These are phyloP conservation scores for Carlito syrichta DNA, from an alignment of 2,113 vertebrate species.

Conservation along the genomic window DNA sequence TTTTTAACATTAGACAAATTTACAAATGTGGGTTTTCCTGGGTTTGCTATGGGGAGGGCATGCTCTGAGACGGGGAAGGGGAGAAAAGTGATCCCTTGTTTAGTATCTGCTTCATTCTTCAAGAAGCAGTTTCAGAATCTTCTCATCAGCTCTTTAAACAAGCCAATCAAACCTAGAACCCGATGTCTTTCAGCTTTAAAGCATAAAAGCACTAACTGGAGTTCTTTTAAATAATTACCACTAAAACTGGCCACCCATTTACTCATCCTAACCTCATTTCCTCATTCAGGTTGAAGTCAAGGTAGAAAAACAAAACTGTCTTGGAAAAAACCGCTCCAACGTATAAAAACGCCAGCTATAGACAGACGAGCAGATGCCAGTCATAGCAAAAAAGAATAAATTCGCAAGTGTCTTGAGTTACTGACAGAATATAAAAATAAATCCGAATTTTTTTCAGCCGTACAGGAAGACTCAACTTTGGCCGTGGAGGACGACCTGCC, in stretches of 20 bases:
- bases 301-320: neutral
- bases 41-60: neutral
- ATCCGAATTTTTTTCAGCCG: neutral
- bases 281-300: neutral
- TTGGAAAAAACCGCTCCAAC: neutral
- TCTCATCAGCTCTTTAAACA: slow-evolving; percentile 1
- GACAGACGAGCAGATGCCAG: neutral
- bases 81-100: neutral
- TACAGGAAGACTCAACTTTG: neutral
- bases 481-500: too few species aligned
- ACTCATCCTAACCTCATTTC: neutral
- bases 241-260: neutral
- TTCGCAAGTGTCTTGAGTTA: neutral
- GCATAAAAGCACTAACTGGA: neutral
- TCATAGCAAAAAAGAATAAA: neutral
- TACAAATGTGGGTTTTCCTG: neutral
- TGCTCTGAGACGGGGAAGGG: neutral
- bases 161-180: neutral
- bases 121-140: neutral
- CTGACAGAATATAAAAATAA: slow-evolving; percentile 23
- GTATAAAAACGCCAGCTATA: neutral
- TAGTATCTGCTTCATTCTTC: neutral
- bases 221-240: neutral
- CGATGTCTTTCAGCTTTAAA: neutral
- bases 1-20: neutral